Base-by-base conservation (phyloP, 2,113 vertebrate species). In the Rallus limicola region DNA sequence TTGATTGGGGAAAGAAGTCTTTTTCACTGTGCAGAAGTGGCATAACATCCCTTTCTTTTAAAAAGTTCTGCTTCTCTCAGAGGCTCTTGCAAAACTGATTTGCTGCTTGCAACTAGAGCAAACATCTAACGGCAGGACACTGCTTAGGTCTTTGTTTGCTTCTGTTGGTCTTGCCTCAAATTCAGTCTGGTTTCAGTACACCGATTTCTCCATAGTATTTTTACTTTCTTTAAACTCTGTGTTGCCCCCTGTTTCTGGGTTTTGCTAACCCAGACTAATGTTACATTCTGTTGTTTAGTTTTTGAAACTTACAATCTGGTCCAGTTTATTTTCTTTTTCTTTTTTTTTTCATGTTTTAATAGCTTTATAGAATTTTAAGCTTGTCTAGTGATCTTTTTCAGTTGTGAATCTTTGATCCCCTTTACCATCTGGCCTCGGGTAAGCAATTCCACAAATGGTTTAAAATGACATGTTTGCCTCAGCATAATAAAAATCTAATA, bases 371-470 rank as follows among this genome's bases (percentile, higher is more conserved):
- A 83, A 59, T 50, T 90, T 95, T 81, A 88, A 67, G 42, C 38
- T 90, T 90, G 85, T 77, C 50, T 81, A 76, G 36, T 50, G 80
- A 77, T 97, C 88, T 88, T 94, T 92, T 96, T 50, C 88, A 94
- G 95, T 90, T 90, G n/a, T 24, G 56, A 83, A 55, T 86, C 91
- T 94, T 83, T 88, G 92, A 93, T 86, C 82, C 36, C 83, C 76
- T 81, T 93, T 88, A 72, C 91, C 94, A 92, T 93, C 95, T 94
- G 94, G 82, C 72, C 77, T 74, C 74, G 46, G 76, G 93, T 59
- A 33, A 95, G 52, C 48, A 88, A 81, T 92, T 78, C 56, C 71
- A 67, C 69, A 86, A 92, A 90, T 2, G 6, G 12, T 78, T 94
- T 83, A 55, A 92, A 95, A 58, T 5, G 46, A 14, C 40, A 38